Conservation (phyloP, 1,140 invertebrate species). For the Euschistus heros region DNA sequence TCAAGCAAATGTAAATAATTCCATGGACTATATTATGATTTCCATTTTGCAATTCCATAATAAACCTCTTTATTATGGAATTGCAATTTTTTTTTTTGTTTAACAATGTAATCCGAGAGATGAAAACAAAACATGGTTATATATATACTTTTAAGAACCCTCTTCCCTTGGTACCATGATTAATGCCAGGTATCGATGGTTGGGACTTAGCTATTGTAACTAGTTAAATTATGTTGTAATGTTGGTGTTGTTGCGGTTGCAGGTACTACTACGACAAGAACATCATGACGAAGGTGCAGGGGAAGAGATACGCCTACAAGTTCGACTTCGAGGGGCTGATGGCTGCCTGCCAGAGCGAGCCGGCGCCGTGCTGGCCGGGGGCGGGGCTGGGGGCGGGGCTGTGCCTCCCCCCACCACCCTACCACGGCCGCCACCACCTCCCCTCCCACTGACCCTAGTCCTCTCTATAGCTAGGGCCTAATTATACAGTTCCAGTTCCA, state of each 20-base stretch:
- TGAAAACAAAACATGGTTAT: neutral
- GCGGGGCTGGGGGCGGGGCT: neutral
- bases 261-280: slow-evolving; percentile 99
- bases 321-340: slow-evolving; percentile 81
- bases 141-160: neutral
- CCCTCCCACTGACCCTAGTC: slow-evolving; percentile 2
- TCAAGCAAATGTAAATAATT: too few species aligned
- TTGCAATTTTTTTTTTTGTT: too few species aligned
- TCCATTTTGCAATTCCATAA: too few species aligned
- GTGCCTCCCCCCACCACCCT: neutral
- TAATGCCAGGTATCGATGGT: too few species aligned
- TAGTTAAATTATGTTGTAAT: too few species aligned
- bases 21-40: too few species aligned
- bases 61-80: too few species aligned
- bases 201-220: too few species aligned
- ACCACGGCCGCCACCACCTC: slow-evolving; percentile 16
- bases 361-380: slow-evolving; percentile 18
- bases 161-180: too few species aligned
- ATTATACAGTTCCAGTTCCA: too few species aligned
- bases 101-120: too few species aligned
- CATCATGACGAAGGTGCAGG: slow-evolving; percentile 90
- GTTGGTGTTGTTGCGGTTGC: slow-evolving; percentile 31
- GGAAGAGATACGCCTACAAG: slow-evolving; percentile 85
- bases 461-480: too few species aligned
- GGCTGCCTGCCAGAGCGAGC: slow-evolving; percentile 67